A percentile compares a stretch with the other conserved stretches of the same genome.
Evolutionary conservation across 2,797 vertebrate genomes (phyloP).

Genomic region (Chloroceryle amazona): DNA sequence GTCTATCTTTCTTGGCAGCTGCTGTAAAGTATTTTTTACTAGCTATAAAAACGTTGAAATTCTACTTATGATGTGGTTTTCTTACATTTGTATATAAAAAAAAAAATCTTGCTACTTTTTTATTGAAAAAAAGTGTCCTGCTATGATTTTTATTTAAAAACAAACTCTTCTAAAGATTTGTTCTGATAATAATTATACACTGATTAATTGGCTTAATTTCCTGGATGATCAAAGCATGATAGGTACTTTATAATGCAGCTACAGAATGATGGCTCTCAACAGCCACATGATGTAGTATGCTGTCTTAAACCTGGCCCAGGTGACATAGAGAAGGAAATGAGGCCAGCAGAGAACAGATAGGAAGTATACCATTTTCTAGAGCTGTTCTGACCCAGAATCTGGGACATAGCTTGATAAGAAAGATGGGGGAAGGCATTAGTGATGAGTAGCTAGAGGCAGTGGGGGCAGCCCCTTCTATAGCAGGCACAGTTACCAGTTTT

Average conservation of each 20-base stretch:
- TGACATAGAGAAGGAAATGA: not conserved
- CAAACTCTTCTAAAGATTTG: not conserved
- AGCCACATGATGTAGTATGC: not conserved
- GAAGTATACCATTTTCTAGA: not conserved
- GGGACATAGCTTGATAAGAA: not conserved
- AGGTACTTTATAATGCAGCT: slow-evolving; percentile 19
- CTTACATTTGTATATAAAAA: not conserved
- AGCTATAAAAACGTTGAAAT: not conserved
- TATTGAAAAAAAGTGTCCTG: not conserved
- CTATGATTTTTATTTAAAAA: not conserved
- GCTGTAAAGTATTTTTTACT: not conserved
- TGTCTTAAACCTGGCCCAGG: not conserved
- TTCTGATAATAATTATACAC: not conserved
- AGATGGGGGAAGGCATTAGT: not conserved
- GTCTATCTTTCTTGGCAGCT: not conserved
- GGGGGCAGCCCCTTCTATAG: not conserved
- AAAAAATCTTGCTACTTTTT: not conserved
- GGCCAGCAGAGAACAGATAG: not conserved
- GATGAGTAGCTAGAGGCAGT: not conserved
- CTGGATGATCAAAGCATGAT: slow-evolving; percentile 37
- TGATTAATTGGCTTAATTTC: slow-evolving; percentile 46
- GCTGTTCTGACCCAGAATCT: not conserved
- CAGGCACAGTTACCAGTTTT: fast-evolving
- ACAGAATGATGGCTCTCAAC: not conserved
- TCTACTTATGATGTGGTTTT: not conserved